phyloP scores from a whole-genome alignment of 2,797 vertebrate species.

The Silurus aristotelis region DNA sequence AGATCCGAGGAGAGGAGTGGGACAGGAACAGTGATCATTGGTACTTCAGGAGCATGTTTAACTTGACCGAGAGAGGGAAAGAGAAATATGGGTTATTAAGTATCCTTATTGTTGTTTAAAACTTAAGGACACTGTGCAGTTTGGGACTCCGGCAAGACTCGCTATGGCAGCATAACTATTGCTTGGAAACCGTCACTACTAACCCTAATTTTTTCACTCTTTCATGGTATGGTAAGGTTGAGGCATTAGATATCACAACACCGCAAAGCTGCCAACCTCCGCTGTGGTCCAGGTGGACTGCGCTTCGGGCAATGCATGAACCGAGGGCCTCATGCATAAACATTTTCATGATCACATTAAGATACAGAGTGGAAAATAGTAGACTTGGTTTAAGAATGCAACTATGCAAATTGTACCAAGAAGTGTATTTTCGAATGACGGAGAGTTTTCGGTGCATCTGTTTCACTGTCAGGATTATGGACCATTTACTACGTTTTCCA shows the following conservation, averaged over 20 bases:
- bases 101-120: no score
- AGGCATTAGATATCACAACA: slow-evolving; percentile 66
- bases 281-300: slow-evolving; percentile 66
- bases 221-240: slow-evolving; percentile 59
- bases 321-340: slow-evolving; percentile 11
- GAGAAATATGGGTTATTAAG: no score
- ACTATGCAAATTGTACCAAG: not conserved
- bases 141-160: no score
- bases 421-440: not conserved
- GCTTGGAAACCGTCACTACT: not conserved
- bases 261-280: slow-evolving; percentile 65
- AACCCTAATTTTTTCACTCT: slow-evolving; percentile 29
- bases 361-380: not conserved
- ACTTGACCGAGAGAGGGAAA: no score
- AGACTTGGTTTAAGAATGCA: not conserved
- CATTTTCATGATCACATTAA: not conserved
- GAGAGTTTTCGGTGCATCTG: not conserved
- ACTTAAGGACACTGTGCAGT: no score
- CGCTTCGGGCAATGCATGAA: slow-evolving; percentile 55
- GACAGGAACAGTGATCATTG: no score
- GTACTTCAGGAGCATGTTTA: no score
- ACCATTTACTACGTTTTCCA: no score
- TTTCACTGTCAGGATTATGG: not conserved
- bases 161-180: no score
- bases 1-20: no score